Evolutionary conservation across 2,797 vertebrate genomes (phyloP), one percentile per base, ranked within the genome.

Genomic region (Balearica regulorum): DNA sequence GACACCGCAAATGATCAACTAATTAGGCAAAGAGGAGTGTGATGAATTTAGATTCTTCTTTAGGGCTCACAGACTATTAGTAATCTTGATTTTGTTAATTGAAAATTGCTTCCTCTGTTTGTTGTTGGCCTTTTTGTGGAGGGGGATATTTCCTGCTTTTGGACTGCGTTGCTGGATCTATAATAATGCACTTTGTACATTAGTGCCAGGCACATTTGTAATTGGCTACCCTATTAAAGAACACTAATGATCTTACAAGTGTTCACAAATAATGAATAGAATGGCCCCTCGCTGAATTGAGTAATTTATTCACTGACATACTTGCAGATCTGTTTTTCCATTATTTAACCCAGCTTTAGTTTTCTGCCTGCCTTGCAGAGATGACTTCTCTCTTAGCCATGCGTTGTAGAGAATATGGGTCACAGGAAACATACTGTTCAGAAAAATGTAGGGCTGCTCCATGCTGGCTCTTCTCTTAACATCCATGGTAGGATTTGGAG

Each of bases 241-340:
- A 76, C 91, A 96, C 91, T 94, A 95, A 96, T 95, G 93, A 96
- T 94, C 95, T 94, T 94, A 83, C 46, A 81, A 94, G 85, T 78
- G 79, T 90, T 95, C 96, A 69, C 96, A 94, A 96, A 93, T 95
- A 96, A 94, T 94, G 94, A 97, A 96, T 90, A 96, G 95, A 89
- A 91, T 21, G 69, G 85, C 91, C 94, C 85, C 87, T 94, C 19
- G 13, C 80, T 96, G 95, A 91, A 91, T 79, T 79, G 91, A 89
- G 78, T 86, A 91, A 94, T 94, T 97, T 94, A 91, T 96, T 96
- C 43, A 2, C 87, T 91, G 94, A 89, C 89, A 93, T 86, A 51
- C 89, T 96, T 91, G 94, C 65, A 58, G 91, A 95, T 96, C 91
- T 88, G 91, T 88, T 89, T 95, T 94, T 69, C 78, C 77, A 69